Conservation (phyloP, 2,888 invertebrate genomes). For the Erebia epiphron region DNA sequence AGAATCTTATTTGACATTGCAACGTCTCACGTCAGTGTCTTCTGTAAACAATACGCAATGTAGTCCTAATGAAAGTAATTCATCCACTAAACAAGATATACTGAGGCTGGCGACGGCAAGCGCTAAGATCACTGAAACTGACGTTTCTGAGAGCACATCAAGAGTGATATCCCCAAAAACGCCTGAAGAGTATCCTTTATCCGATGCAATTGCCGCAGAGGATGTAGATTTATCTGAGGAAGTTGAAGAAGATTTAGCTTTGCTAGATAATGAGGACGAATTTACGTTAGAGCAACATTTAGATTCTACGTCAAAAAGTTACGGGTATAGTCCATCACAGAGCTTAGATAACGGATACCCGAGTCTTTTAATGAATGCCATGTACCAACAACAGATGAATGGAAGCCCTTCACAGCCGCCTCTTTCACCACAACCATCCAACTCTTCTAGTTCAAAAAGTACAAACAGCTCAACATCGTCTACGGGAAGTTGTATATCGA, state of each 20-base stretch:
- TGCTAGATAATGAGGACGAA: slow-evolving; percentile 89
- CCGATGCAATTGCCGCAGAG: slow-evolving; percentile 81
- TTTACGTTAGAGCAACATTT: slow-evolving; percentile 84
- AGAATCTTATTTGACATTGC: slow-evolving; percentile 92
- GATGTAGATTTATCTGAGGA: slow-evolving; percentile 87
- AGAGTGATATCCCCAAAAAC: slow-evolving; percentile 75
- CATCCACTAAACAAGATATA: slow-evolving; percentile 85
- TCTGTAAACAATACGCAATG: slow-evolving; percentile 72
- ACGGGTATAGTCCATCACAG: slow-evolving; percentile 76
- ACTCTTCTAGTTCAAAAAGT: slow-evolving; percentile 70
- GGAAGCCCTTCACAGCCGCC: slow-evolving; percentile 75
- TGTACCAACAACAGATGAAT: slow-evolving; percentile 83
- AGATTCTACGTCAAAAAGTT: slow-evolving; percentile 73
- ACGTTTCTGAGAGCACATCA: slow-evolving; percentile 61
- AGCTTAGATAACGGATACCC: slow-evolving; percentile 87
- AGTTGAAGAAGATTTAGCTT: slow-evolving; percentile 88
- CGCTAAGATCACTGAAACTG: slow-evolving; percentile 77
- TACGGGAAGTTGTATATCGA: slow-evolving; percentile 71
- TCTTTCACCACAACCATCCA: slow-evolving; percentile 71
- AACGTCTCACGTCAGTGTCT: slow-evolving; percentile 88
- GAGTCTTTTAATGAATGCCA: slow-evolving; percentile 87
- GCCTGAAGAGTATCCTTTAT: slow-evolving; percentile 76
- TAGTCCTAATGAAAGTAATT: slow-evolving; percentile 60
- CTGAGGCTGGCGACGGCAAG: slow-evolving; percentile 84
- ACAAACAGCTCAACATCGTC: slow-evolving; percentile 76